A percentile compares a stretch with the other conserved stretches of the same genome.
Evolutionary conservation across 2,888 invertebrate genomes (phyloP).

Genomic region (Zhuqinia jingwanae): DNA sequence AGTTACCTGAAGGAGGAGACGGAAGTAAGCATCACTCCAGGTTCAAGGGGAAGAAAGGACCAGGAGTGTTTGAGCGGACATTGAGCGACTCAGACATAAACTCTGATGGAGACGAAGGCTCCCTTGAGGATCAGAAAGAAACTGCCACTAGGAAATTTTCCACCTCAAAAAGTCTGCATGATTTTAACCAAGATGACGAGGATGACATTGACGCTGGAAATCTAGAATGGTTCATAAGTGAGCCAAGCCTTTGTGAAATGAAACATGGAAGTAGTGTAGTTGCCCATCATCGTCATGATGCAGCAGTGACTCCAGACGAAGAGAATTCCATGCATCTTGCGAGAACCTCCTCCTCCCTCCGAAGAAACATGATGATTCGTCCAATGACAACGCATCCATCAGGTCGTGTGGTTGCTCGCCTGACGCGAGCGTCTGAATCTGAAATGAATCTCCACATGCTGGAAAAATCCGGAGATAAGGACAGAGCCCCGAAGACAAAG

Average conservation of each 20-base stretch:
- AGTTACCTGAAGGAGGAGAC: conserved; percentile 34
- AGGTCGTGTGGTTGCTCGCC: conserved; percentile 68
- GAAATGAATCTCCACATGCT: conserved; percentile 70
- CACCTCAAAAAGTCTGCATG: conserved; percentile 76
- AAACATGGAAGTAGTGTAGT: conserved; percentile 23
- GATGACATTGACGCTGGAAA: conserved; percentile 55
- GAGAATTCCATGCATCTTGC: neutral
- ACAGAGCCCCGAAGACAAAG: conserved; percentile 69
- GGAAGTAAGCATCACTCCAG: conserved; percentile 49
- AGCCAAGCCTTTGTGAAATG: conserved; percentile 73
- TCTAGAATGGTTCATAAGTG: conserved; percentile 72
- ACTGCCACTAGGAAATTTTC: conserved; percentile 65
- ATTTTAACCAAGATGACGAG: conserved; percentile 68
- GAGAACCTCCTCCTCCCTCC: conserved; percentile 49
- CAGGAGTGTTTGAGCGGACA: conserved; percentile 64
- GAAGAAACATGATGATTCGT: conserved; percentile 69
- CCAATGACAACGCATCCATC: conserved; percentile 70
- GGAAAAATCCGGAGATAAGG: conserved; percentile 55
- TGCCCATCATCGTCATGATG: conserved; percentile 55
- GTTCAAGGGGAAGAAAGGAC: conserved; percentile 48
- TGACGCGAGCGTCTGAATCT: conserved; percentile 71
- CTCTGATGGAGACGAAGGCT: conserved; percentile 72
- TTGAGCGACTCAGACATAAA: conserved; percentile 76
- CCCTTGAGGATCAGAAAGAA: conserved; percentile 59
- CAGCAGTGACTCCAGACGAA: conserved; percentile 42